Base-by-base conservation (phyloP, 2,113 vertebrate genomes). In the Martes martes region DNA sequence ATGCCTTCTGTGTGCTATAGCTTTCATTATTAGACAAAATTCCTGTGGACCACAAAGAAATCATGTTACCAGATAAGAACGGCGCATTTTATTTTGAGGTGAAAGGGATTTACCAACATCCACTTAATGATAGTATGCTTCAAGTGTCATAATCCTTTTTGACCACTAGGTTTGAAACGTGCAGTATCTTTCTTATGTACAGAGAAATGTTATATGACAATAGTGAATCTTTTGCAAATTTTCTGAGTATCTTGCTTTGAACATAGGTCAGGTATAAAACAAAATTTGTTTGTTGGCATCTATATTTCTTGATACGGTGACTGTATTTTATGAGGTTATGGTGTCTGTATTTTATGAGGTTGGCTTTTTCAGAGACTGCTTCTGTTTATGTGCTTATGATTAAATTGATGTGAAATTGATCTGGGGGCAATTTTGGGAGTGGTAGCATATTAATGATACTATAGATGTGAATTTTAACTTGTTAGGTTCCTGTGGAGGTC, bases 21-120 rank as follows among this genome's bases (percentile, higher is more conserved):
- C 92, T 87, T 94, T 83, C 33, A 71, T 95, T 87, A 13, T 45
- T 76, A 91, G 95, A 94, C 74, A 78, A 71, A 91, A 96, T 95
- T 96, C 14, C 65, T 61, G n/a, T 52, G 80, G 52, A 92, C 45
- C 28, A 47, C 59, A 19, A 67, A 33, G 45, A 86, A 79, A 21
- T 97, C 61, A 23, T 52, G 13, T 0, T 86, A 89, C 86, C 89
- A 89, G 83, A 78, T 4, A 2, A 73, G 26, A 52, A 96, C 83
- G 95, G 96, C 97, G 96, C 91, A n/a, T 96, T 92, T 79, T 97
- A 52, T 97, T 98, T 97, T 97, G 95, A 98, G 94, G 73, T 74
- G 71, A 92, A 85, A 96, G 87, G 79, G 87, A 96, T 98, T 97
- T 0, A 45, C 86, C 92, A 97, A 2, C 59, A 96, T 84, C 61